A percentile compares a stretch with the other conserved stretches of the same genome.
Evolutionary conservation across 64 coral and sea anemone species (phyloP).

Genomic region (Hydrozoanthus tunicans): DNA sequence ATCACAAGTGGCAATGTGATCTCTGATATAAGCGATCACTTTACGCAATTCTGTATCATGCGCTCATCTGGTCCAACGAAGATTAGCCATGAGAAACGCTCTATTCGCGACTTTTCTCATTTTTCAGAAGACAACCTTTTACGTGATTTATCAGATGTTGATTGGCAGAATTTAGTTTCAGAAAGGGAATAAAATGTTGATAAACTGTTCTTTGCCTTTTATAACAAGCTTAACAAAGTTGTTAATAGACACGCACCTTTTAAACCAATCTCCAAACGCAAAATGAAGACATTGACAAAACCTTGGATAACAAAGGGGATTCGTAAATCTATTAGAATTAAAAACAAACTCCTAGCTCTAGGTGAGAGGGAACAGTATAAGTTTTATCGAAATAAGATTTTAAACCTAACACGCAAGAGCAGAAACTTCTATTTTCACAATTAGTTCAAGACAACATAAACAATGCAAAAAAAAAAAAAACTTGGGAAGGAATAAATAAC

Average conservation of each 20-base stretch:
- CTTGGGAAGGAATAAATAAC: conserved; percentile 41
- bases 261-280: not conserved
- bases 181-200: too few relatives aligned
- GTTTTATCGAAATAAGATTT: conserved; percentile 22
- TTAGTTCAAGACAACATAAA: conserved; percentile 9
- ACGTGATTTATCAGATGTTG: too few relatives aligned
- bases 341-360: conserved; percentile 22
- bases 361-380: conserved; percentile 8
- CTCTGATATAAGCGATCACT: too few relatives aligned
- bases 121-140: too few relatives aligned
- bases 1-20: too few relatives aligned
- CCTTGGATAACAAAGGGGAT: conserved; percentile 25
- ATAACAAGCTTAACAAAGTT: not conserved
- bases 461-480: conserved; percentile 12
- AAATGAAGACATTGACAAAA: not conserved
- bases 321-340: conserved; percentile 14
- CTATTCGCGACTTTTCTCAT: too few relatives aligned
- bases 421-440: conserved; percentile 30
- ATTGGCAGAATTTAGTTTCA: too few relatives aligned
- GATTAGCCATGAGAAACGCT: too few relatives aligned
- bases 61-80: too few relatives aligned
- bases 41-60: too few relatives aligned
- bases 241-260: not conserved
- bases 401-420: conserved; percentile 12
- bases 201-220: too few relatives aligned